Evolutionary conservation across 2,888 invertebrate genomes (phyloP).

Genomic region (Desoria tigrina): DNA sequence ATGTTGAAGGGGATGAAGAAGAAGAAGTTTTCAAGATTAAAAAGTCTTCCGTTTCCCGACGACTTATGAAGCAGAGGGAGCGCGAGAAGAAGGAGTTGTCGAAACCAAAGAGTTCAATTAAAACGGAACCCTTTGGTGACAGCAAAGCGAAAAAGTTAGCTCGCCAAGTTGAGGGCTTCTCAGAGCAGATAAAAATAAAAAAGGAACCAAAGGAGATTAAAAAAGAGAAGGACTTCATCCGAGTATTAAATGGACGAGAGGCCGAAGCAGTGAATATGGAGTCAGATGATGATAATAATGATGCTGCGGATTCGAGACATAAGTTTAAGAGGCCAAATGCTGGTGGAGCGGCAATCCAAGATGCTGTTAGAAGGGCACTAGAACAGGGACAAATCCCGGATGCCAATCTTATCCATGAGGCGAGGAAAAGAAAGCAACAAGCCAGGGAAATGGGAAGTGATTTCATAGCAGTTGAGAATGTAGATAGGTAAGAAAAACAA

Average conservation of each 20-base stretch:
- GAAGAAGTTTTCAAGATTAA: slow-evolving; percentile 92
- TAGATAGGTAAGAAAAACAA: slow-evolving; percentile 33
- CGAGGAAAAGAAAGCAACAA: slow-evolving; percentile 89
- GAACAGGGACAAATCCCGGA: slow-evolving; percentile 87
- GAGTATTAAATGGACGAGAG: slow-evolving; percentile 77
- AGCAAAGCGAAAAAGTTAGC: slow-evolving; percentile 14
- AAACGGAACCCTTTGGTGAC: neutral
- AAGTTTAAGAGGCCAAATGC: slow-evolving; percentile 42
- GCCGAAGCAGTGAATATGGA: slow-evolving; percentile 76
- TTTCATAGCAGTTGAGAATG: slow-evolving; percentile 62
- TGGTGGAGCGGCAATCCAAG: slow-evolving; percentile 46
- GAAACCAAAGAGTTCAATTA: neutral
- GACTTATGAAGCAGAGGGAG: slow-evolving; percentile 79
- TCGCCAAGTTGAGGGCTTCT: slow-evolving; percentile 32
- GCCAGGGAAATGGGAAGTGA: slow-evolving; percentile 78
- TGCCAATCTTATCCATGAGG: slow-evolving; percentile 96
- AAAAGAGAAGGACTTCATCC: slow-evolving; percentile 33
- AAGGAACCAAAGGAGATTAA: slow-evolving; percentile 13
- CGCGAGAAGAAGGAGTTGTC: slow-evolving; percentile 67
- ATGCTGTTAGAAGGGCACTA: slow-evolving; percentile 48
- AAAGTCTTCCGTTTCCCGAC: slow-evolving; percentile 90
- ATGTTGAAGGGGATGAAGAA: slow-evolving; percentile 67
- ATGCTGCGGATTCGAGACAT: slow-evolving; percentile 55
- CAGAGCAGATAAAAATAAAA: slow-evolving; percentile 37
- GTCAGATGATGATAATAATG: slow-evolving; percentile 63